phyloP scores from a whole-genome alignment of 2,888 invertebrate genomes.

The Thelaira solivaga region DNA sequence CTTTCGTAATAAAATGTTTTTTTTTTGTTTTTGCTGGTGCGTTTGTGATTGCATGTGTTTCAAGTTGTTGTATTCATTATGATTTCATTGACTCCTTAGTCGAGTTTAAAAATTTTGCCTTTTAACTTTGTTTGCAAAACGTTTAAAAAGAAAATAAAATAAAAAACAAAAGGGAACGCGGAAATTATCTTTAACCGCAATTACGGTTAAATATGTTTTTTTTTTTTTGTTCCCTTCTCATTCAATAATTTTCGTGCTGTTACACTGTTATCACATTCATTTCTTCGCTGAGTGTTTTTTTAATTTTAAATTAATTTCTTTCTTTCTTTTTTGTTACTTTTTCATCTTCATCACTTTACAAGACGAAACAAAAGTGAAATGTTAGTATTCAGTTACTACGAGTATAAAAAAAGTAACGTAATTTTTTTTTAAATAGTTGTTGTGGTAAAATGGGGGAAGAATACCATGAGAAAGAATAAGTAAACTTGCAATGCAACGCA shows the following conservation, averaged over 20 bases:
- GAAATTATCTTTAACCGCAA: slow-evolving; percentile 60
- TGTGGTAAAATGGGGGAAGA: not conserved
- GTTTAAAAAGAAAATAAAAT: not conserved
- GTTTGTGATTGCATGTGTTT: slow-evolving; percentile 23
- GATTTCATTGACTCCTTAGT: slow-evolving; percentile 60
- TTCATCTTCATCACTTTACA: slow-evolving; percentile 18
- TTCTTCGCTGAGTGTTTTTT: slow-evolving; percentile 9
- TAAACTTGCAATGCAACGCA: too few relatives aligned
- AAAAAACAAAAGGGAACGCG: slow-evolving; percentile 43
- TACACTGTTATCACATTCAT: slow-evolving; percentile 36
- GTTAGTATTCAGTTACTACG: not conserved
- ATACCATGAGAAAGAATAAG: too few relatives aligned
- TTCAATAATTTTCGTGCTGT: slow-evolving; percentile 15
- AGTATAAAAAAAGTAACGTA: not conserved
- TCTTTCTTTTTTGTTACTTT: not conserved
- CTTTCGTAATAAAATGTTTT: not conserved
- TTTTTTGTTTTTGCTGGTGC: not conserved
- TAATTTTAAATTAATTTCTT: not conserved
- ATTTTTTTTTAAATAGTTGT: not conserved
- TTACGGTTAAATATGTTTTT: slow-evolving; percentile 48
- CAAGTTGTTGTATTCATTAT: slow-evolving; percentile 41
- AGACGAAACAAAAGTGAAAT: slow-evolving; percentile 46
- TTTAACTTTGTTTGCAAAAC: slow-evolving; percentile 37
- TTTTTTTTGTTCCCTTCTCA: not conserved
- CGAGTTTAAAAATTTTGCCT: slow-evolving; percentile 37